Evolutionary conservation across 92 coral and sea anemone species (phyloP).

Genomic region (Epizoanthus fatuus): DNA sequence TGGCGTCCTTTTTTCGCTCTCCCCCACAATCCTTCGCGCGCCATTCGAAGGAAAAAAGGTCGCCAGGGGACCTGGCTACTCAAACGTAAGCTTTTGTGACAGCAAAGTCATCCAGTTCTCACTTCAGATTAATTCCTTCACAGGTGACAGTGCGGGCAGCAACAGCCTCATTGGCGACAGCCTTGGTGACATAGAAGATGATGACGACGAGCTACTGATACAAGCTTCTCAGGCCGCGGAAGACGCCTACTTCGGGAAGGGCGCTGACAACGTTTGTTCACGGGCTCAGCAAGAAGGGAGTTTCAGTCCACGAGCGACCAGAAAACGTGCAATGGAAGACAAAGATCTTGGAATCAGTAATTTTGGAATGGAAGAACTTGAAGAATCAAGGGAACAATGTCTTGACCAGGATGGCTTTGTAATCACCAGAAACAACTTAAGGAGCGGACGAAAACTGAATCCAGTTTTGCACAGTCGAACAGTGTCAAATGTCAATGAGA

Average conservation of each 20-base stretch:
- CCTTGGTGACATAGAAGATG: background rate
- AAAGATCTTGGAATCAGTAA: background rate
- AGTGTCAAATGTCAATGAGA: background rate
- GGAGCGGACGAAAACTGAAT: background rate
- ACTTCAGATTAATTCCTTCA: too few relatives aligned
- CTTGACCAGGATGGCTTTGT: background rate
- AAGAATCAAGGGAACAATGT: background rate
- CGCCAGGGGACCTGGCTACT: too few relatives aligned
- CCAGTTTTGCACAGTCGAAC: background rate
- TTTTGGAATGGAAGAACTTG: too few relatives aligned
- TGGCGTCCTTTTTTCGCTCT: too few relatives aligned
- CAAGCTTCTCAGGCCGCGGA: background rate
- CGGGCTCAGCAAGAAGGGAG: background rate
- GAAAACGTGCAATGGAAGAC: background rate
- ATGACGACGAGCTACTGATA: constrained; percentile 1
- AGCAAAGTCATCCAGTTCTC: too few relatives aligned
- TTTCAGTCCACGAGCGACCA: too few relatives aligned
- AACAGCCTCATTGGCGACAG: background rate
- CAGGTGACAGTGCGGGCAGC: too few relatives aligned
- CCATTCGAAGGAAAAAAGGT: too few relatives aligned
- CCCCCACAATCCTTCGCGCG: too few relatives aligned
- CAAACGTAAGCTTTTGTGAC: too few relatives aligned
- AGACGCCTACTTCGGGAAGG: background rate
- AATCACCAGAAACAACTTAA: constrained; percentile 14
- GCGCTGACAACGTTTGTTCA: background rate